Evolutionary conservation across 2,888 invertebrate genomes (phyloP), one percentile per base, ranked within the genome.

Genomic region (Amiota minor): DNA sequence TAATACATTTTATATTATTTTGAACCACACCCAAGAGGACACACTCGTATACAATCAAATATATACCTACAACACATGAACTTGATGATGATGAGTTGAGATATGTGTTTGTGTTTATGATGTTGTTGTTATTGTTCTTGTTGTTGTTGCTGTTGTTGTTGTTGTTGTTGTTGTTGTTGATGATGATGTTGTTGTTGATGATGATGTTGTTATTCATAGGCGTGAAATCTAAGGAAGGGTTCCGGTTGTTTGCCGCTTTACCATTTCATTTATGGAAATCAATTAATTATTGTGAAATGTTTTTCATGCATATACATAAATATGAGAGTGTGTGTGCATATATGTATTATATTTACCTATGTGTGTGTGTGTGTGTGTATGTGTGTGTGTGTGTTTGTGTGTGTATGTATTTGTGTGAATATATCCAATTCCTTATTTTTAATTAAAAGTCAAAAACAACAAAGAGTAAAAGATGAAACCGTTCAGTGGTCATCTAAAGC

Each of bases 401-500:
- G 61, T 61, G 59, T 59, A 20, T 59, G 55, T 11, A 20, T 59
- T 16, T 59, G n/a, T 2, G 16, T 16, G 11, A 2, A 9, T 59
- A n/a, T n/a, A n/a, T n/a, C n/a, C 12, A 59, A n/a, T 23, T 23
- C 59, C 23, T 59, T 59, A 59, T 62, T 62, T 53, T 53, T 53
- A 53, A 53, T 53, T 53, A 53, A 53, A 14, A 53, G 53, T 53
- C 53, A 35, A 35, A 35, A 35, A 35, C 35, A 35, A 6, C 35
- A 35, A 35, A 35, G 35, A 35, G 6, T 8, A 35, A 35, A 35
- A 35, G 6, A 35, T 35, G 6, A 35, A 35, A 35, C 3, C 3
- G 23, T 1, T 23, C 35, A 6, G 35, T 35, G 35, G 35, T 35
- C 35, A 35, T 6, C 35, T 35, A 35, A 35, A 35, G 35, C 6